Percentiles rank a stretch among this genome's conserved stretches.
Evolutionary conservation across 2,113 vertebrate species (phyloP).

Genomic region (Lasiurus cinereus): DNA sequence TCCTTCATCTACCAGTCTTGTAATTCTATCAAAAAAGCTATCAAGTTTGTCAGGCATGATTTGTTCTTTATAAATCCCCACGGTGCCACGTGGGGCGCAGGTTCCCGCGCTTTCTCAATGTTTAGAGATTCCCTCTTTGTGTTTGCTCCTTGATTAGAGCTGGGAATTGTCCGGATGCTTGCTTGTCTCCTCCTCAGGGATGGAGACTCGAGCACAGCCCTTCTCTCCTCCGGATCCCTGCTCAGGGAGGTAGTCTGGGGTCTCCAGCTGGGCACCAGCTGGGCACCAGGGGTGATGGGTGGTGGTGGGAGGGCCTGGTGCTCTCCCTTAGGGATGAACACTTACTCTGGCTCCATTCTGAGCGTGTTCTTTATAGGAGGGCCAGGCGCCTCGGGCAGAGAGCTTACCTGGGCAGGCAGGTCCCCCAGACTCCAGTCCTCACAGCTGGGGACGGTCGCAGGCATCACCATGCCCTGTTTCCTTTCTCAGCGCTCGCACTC

Average conservation of each 20-base stretch:
- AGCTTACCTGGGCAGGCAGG: background rate
- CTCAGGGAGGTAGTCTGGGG: background rate
- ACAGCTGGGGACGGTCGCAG: background rate
- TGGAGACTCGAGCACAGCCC: background rate
- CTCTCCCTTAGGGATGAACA: too few species aligned
- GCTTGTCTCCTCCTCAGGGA: background rate
- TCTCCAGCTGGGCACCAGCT: background rate
- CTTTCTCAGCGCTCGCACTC: slow-evolving; percentile 61
- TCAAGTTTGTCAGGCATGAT: slow-evolving; percentile 85
- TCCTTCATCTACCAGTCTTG: slow-evolving; percentile 82
- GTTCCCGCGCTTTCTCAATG: slow-evolving; percentile 74
- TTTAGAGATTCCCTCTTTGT: slow-evolving; percentile 70
- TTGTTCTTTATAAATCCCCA: slow-evolving; percentile 83
- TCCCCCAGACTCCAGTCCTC: background rate
- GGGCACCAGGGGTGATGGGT: background rate
- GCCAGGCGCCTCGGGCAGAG: background rate
- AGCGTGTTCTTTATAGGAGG: too few species aligned
- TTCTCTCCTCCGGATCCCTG: background rate
- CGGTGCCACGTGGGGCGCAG: slow-evolving; percentile 52
- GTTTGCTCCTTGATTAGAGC: slow-evolving; percentile 62
- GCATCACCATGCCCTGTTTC: slow-evolving; percentile 66
- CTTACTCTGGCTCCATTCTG: too few species aligned
- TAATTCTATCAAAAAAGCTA: slow-evolving; percentile 85
- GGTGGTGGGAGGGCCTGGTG: background rate
- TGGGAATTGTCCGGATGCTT: background rate